Conservation (phyloP, 1,140 invertebrate genomes). For the Drosophila oshimai region DNA sequence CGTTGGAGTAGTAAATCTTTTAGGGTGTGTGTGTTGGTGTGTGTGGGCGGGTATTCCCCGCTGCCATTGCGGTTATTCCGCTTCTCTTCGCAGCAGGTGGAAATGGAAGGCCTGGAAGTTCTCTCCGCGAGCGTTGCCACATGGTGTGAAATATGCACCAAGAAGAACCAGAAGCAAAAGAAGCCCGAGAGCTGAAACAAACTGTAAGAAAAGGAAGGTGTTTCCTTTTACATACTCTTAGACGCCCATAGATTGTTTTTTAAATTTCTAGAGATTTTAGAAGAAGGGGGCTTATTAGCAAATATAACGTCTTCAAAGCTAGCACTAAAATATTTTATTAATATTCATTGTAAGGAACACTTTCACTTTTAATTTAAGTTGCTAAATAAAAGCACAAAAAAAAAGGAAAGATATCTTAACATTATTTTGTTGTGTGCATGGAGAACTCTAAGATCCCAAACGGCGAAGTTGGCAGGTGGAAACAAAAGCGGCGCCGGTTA, state of each 20-base stretch:
- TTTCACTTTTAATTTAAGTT: too few relatives aligned
- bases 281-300: too few relatives aligned
- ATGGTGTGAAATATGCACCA: constrained; percentile 77
- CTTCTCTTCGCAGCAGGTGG: constrained; percentile 34
- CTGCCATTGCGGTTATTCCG: constrained; percentile 67
- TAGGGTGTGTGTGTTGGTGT: constrained; percentile 42
- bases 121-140: constrained; percentile 65
- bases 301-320: too few relatives aligned
- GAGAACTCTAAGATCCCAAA: constrained; percentile 2
- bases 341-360: too few relatives aligned
- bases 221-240: neutral
- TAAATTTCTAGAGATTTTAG: too few relatives aligned
- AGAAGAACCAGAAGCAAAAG: constrained; percentile 20
- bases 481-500: constrained; percentile 57
- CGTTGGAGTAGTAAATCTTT: constrained; percentile 73
- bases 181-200: neutral
- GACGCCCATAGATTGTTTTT: too few relatives aligned
- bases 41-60: constrained; percentile 1
- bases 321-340: too few relatives aligned
- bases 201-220: neutral
- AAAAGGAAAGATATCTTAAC: too few relatives aligned
- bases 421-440: constrained; percentile 4
- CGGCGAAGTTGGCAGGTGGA: constrained; percentile 32
- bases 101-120: constrained; percentile 22
- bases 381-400: too few relatives aligned